Evolutionary conservation across 2,888 invertebrate species (phyloP), one percentile per base, ranked within the genome.

Genomic region (Agriotes lineatus): DNA sequence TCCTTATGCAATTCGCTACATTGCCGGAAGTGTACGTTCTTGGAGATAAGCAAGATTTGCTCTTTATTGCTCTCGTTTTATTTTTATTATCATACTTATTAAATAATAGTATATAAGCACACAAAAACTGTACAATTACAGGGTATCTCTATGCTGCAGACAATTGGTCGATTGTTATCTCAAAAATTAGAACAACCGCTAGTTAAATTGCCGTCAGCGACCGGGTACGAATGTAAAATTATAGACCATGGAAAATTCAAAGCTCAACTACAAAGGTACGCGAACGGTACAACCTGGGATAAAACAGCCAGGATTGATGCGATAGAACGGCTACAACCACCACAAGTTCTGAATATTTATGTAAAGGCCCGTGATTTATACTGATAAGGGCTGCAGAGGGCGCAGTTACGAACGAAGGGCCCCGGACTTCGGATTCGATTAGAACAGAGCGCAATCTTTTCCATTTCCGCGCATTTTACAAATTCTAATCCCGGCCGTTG

Each of bases 291-390:
- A 48, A 48, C 22, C n/a, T 22, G 48, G 22, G 22, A 48, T 48
- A 48, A 48, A 63, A 45, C 18, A 45, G 9, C 10, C 44, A 52
- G 44, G 42, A 54, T 54, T 62, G 39, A 52, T 62, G 50, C 45
- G 56, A 56, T 33, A 45, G 63, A 18, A 63, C 45, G 56, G 52
- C 25, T 63, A 35, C 56, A 54, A 56, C 39, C 19, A 56, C 37
- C 63, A 35, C 56, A 56, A 56, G 63, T 63, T 63, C 54, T 63
- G 63, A 63, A 63, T 63, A 63, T 63, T 63, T 63, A 63, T 63
- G 63, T 63, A 63, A 63, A 56, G 63, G 63, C 44, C 39, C 33
- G 44, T 63, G 63, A 63, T 63, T 63, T 63, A 63, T 63, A 56
- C 63, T 63, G 54, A 56, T 63, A 63, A 56, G 56, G 56, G 63